These are phyloP conservation scores for Anguilla megastoma DNA, from an alignment of 2,797 vertebrate species.

Conservation along the genomic window DNA sequence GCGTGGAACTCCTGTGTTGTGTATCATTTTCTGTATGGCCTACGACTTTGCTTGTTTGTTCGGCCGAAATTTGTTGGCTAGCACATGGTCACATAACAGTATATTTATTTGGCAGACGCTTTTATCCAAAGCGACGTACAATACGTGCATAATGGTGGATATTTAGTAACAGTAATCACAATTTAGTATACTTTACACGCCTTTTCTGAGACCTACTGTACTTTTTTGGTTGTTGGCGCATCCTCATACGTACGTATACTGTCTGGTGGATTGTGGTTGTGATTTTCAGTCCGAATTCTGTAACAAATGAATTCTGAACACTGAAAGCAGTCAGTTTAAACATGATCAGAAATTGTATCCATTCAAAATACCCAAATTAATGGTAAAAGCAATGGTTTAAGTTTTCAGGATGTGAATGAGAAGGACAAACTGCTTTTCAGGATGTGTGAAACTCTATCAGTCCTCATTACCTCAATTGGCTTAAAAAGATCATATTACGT, in stretches of 20 bases:
- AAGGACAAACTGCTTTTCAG: background rate
- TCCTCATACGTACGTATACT: background rate
- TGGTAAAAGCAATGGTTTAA: background rate
- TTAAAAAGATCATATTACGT: constrained; percentile 15
- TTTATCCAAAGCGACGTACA: too few relatives aligned
- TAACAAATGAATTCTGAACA: background rate
- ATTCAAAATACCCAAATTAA: constrained; percentile 1
- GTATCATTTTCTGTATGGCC: background rate
- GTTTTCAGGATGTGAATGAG: constrained; percentile 15
- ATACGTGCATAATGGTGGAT: background rate
- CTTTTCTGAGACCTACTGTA: background rate
- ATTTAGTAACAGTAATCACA: background rate
- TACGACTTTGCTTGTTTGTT: background rate
- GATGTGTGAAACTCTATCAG: constrained; percentile 13
- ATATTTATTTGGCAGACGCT: too few relatives aligned
- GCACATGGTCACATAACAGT: background rate
- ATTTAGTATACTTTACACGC: background rate
- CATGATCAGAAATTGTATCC: constrained; percentile 9
- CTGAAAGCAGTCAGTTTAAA: background rate
- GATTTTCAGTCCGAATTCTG: background rate
- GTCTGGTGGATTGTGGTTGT: background rate
- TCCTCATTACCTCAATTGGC: constrained; percentile 10
- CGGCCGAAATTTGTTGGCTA: background rate
- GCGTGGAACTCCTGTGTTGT: background rate
- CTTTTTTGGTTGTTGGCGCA: background rate